phyloP scores from a whole-genome alignment of 2,888 invertebrate genomes.

The Pammene fasciana region DNA sequence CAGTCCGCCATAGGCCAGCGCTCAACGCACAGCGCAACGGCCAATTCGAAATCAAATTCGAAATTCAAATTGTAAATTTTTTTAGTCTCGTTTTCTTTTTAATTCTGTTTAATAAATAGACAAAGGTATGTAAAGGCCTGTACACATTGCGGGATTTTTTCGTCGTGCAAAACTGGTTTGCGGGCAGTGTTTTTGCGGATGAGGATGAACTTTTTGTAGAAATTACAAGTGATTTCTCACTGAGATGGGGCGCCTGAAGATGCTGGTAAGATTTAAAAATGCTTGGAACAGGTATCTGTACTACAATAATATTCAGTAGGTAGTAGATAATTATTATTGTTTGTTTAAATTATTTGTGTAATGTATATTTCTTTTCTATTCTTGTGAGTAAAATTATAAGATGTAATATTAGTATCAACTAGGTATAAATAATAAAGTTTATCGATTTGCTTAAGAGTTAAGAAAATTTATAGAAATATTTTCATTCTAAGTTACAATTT shows the following conservation, averaged over 20 bases:
- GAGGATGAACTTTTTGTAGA: slow-evolving; percentile 60
- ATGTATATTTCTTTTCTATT: too few species aligned
- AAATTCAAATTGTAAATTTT: slow-evolving; percentile 47
- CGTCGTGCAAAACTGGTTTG: slow-evolving; percentile 55
- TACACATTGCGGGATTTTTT: slow-evolving; percentile 44
- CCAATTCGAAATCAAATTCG: slow-evolving; percentile 43
- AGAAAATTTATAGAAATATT: too few species aligned
- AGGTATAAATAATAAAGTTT: too few species aligned
- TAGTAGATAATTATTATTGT: too few species aligned
- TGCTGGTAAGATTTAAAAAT: slow-evolving; percentile 54
- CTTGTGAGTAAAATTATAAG: too few species aligned
- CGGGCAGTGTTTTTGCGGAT: slow-evolving; percentile 57
- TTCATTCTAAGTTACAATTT: too few species aligned
- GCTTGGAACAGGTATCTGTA: too few species aligned
- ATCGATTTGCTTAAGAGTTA: too few species aligned
- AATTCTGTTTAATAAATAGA: slow-evolving; percentile 37
- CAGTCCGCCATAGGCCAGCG: slow-evolving; percentile 67
- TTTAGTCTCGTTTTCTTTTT: slow-evolving; percentile 37
- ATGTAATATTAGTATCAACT: too few species aligned
- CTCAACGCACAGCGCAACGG: slow-evolving; percentile 52
- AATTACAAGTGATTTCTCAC: slow-evolving; percentile 24
- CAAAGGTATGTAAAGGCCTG: slow-evolving; percentile 49
- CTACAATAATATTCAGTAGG: too few species aligned
- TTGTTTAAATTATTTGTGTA: too few species aligned
- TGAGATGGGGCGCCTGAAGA: slow-evolving; percentile 54